Conservation (phyloP, 2,888 invertebrate species). For the Nipponacmea schrenckii region DNA sequence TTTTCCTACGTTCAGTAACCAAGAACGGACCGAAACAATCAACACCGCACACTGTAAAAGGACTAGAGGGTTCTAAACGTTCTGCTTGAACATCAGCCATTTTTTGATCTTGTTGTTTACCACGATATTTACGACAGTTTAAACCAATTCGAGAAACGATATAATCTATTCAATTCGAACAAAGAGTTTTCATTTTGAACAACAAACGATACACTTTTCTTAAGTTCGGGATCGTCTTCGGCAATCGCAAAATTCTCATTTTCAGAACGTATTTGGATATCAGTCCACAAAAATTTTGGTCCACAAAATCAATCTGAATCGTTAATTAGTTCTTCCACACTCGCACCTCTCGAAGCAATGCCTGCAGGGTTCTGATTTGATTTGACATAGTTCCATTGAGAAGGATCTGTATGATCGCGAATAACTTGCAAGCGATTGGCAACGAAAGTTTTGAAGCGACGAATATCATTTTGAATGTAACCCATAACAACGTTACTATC, state of each 20-base stretch:
- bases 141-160: conserved; percentile 49
- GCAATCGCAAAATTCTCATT: too few relatives aligned
- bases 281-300: conserved; percentile 1
- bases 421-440: conserved; percentile 30
- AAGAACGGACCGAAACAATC: conserved; percentile 38
- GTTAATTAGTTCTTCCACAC: conserved; percentile 11
- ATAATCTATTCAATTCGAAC: too few relatives aligned
- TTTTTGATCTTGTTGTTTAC: conserved; percentile 11
- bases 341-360: conserved; percentile 24
- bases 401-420: conserved; percentile 14
- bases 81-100: conserved; percentile 59
- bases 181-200: too few relatives aligned
- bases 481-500: conserved; percentile 31
- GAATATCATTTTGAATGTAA: conserved; percentile 27
- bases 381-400: conserved; percentile 30
- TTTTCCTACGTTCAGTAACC: conserved; percentile 44
- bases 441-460: conserved; percentile 29
- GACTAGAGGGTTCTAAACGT: conserved; percentile 43
- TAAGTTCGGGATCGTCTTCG: too few relatives aligned
- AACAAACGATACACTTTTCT: too few relatives aligned
- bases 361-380: conserved; percentile 31
- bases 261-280: too few relatives aligned
- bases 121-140: conserved; percentile 44
- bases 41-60: conserved; percentile 56
- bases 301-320: conserved; percentile 20